Evolutionary conservation across 2,888 invertebrate genomes (phyloP), one percentile per base, ranked within the genome.

Genomic region (Endomychus coccineus): DNA sequence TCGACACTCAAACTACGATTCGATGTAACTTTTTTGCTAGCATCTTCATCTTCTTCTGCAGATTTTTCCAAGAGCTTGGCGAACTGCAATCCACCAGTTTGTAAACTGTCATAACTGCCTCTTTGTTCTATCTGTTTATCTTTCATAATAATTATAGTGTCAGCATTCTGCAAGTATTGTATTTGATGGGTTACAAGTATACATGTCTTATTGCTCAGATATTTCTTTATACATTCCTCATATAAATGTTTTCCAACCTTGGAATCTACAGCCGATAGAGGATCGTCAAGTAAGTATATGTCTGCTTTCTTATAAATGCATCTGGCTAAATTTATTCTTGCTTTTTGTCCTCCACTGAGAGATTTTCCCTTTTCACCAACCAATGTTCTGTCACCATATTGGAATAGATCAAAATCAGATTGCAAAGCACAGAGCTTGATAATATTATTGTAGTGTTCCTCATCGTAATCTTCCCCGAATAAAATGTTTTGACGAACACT

Each of bases 321-420:
- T 43, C 88, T 69, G 0, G 83, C 84, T 21, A 88, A 69, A 47
- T 81, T 83, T 27, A 89, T 77, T 40, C 88, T 72, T 1, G 87
- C 87, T 41, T 80, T 77, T 66, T 88, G 87, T 1, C 87, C 87
- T 1, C 88, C 88, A 53, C 83, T 84, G 17, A 89, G 67, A 25
- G 80, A 75, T 31, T 80, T 74, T 7, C 88, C 87, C 37, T 81
- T 70, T 56, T 88, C 88, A 1, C 88, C 73, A 5, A 73, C 70
- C 6, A 70, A 51, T 0, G 73, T 73, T 32, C 65, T 51, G 48
- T 74, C 73, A 0, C 71, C 68, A 11, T 64, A 49, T 62, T 56
- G 82, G 64, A 64, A 74, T 47, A 52, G 76, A 71, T 72, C 69
- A 45, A 86, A 68, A 58, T 86, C 85, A 45, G 68, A 66, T 46